A percentile compares a stretch with the other conserved stretches of the same genome.
Conservation (phyloP, 1,140 invertebrate species). For the Drosophila pruinosa region DNA sequence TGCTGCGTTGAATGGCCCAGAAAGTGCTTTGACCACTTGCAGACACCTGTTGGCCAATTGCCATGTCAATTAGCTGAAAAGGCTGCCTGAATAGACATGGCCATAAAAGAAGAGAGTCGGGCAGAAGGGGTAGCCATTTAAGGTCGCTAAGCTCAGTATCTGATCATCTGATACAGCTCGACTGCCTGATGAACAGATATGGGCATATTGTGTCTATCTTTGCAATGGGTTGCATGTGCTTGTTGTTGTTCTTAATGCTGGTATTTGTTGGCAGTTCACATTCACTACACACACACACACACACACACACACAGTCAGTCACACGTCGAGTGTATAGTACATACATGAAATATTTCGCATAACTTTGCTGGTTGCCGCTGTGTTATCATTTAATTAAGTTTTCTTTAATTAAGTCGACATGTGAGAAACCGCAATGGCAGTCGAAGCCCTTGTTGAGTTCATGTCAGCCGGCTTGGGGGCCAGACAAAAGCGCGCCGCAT, state of each 20-base stretch:
- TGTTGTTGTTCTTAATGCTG: not conserved
- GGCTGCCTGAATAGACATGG: not conserved
- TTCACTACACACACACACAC: not conserved
- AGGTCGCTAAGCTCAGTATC: conserved; percentile 2
- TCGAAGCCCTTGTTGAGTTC: conserved; percentile 2
- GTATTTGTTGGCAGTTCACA: not conserved
- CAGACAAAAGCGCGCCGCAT: conserved; percentile 45
- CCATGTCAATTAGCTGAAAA: conserved; percentile 21
- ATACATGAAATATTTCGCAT: conserved; percentile 58
- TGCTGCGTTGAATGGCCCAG: conserved; percentile 4
- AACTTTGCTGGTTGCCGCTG: conserved; percentile 64
- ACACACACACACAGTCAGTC: not conserved
- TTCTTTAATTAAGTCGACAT: conserved; percentile 76
- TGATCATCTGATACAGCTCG: not conserved
- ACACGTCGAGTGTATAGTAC: not conserved
- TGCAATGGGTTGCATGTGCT: not conserved
- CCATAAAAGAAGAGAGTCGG: conserved; percentile 9
- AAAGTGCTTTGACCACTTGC: conserved; percentile 15
- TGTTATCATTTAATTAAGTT: conserved; percentile 80
- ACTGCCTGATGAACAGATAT: not conserved
- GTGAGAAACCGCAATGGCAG: conserved; percentile 45
- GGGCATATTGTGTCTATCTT: not conserved
- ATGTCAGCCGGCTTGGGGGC: conserved; percentile 22
- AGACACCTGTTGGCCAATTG: conserved; percentile 32
- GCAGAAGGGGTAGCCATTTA: not conserved